A percentile compares a stretch with the other conserved stretches of the same genome.
Evolutionary conservation across 2,888 invertebrate species (phyloP).

Genomic region (Harpagoxenus sublaevis): DNA sequence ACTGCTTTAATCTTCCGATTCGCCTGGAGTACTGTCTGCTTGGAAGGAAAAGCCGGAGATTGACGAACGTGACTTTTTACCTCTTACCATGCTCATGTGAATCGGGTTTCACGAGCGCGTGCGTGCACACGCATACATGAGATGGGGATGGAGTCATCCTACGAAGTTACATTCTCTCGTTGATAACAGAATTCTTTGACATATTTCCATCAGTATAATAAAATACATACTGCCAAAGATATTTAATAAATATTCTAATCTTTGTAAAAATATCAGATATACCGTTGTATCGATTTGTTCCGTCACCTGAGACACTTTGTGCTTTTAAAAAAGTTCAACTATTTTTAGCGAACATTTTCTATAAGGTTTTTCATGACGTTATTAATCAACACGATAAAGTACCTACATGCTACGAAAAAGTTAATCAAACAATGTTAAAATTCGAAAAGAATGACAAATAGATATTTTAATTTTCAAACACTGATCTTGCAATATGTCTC

Average conservation of each 20-base stretch:
- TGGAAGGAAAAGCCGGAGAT: constrained; percentile 26
- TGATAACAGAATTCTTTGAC: background rate
- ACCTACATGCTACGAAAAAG: background rate
- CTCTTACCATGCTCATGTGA: background rate
- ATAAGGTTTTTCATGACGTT: background rate
- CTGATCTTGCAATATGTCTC: background rate
- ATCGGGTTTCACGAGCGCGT: constrained; percentile 2
- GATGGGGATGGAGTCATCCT: background rate
- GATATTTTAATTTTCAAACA: background rate
- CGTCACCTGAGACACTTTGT: background rate
- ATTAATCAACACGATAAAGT: background rate
- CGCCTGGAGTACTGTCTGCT: background rate
- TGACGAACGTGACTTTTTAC: constrained; percentile 34
- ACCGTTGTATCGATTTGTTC: background rate
- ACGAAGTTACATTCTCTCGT: background rate
- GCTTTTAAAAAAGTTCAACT: background rate
- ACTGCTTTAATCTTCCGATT: constrained; percentile 35
- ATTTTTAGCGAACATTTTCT: background rate
- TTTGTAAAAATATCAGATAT: background rate
- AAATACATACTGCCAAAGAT: background rate
- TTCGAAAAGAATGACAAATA: background rate
- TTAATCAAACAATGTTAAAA: background rate
- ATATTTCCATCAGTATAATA: background rate
- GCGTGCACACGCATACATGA: background rate
- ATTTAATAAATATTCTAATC: background rate